Evolutionary conservation across 2,797 vertebrate species (phyloP).

Genomic region (Arrhamphus sclerolepis): DNA sequence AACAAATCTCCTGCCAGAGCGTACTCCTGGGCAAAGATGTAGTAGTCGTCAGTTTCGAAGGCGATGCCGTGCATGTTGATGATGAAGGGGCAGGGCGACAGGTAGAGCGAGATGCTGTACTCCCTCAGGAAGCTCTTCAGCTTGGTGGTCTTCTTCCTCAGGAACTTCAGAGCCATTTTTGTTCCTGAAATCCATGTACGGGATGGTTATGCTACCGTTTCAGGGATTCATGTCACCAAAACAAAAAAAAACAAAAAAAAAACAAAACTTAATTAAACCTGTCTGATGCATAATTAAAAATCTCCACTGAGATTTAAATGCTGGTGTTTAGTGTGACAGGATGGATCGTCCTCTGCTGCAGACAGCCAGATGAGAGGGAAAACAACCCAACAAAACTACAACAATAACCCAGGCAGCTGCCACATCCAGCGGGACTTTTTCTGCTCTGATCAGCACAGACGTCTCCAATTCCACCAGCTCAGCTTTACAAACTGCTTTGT

Average conservation of each 20-base stretch:
- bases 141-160: constrained; percentile 85
- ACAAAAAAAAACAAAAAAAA: no score
- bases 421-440: constrained; percentile 21
- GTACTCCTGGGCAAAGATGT: constrained; percentile 85
- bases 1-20: constrained; percentile 84
- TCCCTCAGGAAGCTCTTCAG: constrained; percentile 84
- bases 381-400: constrained; percentile 7
- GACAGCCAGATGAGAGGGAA: constrained; percentile 13
- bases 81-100: constrained; percentile 84
- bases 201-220: constrained; percentile 19
- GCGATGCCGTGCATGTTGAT: constrained; percentile 86
- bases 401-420: constrained; percentile 37
- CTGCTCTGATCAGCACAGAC: constrained; percentile 41
- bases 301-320: constrained; percentile 13
- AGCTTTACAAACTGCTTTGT: constrained; percentile 52
- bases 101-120: constrained; percentile 84
- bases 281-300: constrained; percentile 52
- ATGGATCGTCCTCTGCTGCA: not conserved
- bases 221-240: constrained; percentile 38
- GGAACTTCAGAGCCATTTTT: constrained; percentile 85
- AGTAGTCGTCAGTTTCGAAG: constrained; percentile 83
- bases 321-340: not conserved
- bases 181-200: constrained; percentile 66
- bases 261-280: constrained; percentile 46
- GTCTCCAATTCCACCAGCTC: constrained; percentile 57